Conservation (phyloP, 2,888 invertebrate species). For the Caenorhabditis angaria region DNA sequence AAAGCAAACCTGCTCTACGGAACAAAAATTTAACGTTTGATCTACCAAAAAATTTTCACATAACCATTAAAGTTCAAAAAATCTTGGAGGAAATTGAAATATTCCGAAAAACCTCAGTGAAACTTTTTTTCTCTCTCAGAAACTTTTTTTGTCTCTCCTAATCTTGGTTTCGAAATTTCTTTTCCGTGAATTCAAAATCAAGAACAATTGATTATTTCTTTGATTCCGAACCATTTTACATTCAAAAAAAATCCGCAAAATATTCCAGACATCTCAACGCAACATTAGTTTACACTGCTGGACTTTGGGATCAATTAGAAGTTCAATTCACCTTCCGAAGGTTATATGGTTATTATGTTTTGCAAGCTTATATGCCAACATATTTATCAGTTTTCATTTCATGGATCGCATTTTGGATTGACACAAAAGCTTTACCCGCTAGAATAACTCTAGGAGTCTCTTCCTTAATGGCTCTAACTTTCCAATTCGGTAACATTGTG, state of each 20-base stretch:
- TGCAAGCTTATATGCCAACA: constrained; percentile 72
- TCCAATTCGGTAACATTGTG: constrained; percentile 72
- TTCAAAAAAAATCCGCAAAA: background rate
- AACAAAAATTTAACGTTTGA: too few relatives aligned
- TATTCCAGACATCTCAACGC: constrained; percentile 58
- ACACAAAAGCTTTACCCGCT: constrained; percentile 71
- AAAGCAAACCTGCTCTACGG: background rate
- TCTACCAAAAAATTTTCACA: too few relatives aligned
- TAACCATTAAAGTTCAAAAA: too few relatives aligned
- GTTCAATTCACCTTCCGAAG: constrained; percentile 70
- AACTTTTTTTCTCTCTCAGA: too few relatives aligned
- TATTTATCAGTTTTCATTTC: constrained; percentile 71
- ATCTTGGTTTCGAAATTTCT: too few relatives aligned
- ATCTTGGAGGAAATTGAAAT: too few relatives aligned
- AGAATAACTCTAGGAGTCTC: constrained; percentile 70
- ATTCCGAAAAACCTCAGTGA: too few relatives aligned
- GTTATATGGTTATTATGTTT: constrained; percentile 71
- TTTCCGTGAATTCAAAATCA: background rate
- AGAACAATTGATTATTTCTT: too few relatives aligned
- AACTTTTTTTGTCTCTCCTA: too few relatives aligned
- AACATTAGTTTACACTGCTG: constrained; percentile 71
- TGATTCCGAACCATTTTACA: background rate
- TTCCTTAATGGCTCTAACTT: constrained; percentile 69
- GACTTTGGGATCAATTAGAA: constrained; percentile 71
- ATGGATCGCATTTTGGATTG: constrained; percentile 73